phyloP scores from a whole-genome alignment of 2,888 invertebrate genomes.

The Lydus trimaculatus region DNA sequence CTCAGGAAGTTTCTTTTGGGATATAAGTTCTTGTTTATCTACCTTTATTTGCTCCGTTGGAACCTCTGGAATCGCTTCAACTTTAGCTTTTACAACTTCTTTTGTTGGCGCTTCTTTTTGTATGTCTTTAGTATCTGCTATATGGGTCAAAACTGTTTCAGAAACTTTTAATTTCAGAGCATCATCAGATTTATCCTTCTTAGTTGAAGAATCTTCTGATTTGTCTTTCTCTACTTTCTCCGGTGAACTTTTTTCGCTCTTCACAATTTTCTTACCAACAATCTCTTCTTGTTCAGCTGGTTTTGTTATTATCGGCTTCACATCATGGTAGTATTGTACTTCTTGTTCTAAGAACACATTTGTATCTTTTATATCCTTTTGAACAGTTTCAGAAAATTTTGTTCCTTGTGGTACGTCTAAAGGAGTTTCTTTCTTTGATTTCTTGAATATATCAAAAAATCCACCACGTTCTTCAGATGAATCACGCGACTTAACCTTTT shows the following conservation, averaged over 20 bases:
- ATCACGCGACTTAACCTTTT: not conserved
- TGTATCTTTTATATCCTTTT: conserved; percentile 34
- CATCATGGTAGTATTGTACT: conserved; percentile 39
- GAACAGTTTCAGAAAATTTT: conserved; percentile 29
- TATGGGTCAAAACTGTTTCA: no score
- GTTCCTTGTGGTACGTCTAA: conserved; percentile 27
- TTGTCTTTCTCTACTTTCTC: conserved; percentile 6
- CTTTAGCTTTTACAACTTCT: not conserved
- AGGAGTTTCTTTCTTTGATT: conserved; percentile 26
- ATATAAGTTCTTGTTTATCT: conserved; percentile 27
- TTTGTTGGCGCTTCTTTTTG: not conserved
- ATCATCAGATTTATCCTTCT: no score
- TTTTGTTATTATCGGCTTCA: conserved; percentile 22
- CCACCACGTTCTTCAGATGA: conserved; percentile 6
- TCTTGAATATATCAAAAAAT: conserved; percentile 24
- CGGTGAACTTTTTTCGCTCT: conserved; percentile 20
- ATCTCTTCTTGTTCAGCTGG: conserved; percentile 6
- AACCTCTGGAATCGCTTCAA: not conserved
- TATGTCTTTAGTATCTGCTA: no score
- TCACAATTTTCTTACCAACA: conserved; percentile 26
- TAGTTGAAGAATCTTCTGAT: no score
- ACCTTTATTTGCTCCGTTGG: conserved; percentile 43
- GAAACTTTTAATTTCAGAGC: no score
- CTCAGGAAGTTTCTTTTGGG: conserved; percentile 16
- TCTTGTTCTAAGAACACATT: conserved; percentile 38